Evolutionary conservation across 2,888 invertebrate genomes (phyloP).

Genomic region (Meganola albula): DNA sequence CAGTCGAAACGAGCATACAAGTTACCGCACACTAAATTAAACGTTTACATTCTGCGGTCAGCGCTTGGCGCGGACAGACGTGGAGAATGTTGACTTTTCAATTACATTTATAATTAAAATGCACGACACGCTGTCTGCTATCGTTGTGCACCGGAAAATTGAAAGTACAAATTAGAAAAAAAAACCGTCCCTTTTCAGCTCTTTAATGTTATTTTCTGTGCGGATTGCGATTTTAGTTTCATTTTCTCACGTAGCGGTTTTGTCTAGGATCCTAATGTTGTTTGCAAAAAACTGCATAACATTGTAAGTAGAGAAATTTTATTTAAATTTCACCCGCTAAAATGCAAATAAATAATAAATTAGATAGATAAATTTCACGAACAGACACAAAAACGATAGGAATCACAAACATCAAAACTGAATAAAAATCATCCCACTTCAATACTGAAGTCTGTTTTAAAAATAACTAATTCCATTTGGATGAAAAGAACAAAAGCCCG

Average conservation of each 20-base stretch:
- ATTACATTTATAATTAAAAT: slow-evolving; percentile 57
- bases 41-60: slow-evolving; percentile 46
- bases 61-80: slow-evolving; percentile 34
- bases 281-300: too few species aligned
- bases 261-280: slow-evolving; percentile 15
- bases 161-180: slow-evolving; percentile 33
- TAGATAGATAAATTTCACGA: too few species aligned
- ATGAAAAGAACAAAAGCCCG: neutral
- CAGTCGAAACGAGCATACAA: slow-evolving; percentile 36
- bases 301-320: too few species aligned
- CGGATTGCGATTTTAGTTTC: slow-evolving; percentile 22
- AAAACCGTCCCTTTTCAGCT: slow-evolving; percentile 14
- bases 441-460: too few species aligned
- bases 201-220: slow-evolving; percentile 23
- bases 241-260: slow-evolving; percentile 20
- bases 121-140: slow-evolving; percentile 32
- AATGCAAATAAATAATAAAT: too few species aligned
- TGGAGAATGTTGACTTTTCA: slow-evolving; percentile 35
- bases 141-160: slow-evolving; percentile 32
- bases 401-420: too few species aligned
- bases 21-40: slow-evolving; percentile 51
- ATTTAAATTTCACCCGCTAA: too few species aligned
- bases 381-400: too few species aligned
- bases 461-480: too few species aligned
- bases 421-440: too few species aligned